Evolutionary conservation across 2,113 vertebrate genomes (phyloP), one percentile per base, ranked within the genome.

Genomic region (Ramphastos sulfuratus): DNA sequence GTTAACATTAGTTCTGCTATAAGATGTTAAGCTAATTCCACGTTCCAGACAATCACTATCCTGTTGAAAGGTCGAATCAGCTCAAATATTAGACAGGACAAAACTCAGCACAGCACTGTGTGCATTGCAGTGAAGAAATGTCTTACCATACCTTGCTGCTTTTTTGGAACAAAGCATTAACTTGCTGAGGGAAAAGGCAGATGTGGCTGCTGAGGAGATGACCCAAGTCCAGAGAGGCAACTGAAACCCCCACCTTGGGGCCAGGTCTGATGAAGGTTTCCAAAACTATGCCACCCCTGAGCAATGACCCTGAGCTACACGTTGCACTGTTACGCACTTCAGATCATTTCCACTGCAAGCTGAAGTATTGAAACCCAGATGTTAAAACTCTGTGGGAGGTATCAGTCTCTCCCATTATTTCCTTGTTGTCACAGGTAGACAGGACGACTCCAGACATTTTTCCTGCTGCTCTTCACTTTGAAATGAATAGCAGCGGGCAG

Each of bases 1-100:
- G 70, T 81, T 95, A 77, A 87, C 56, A 58, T 85, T 69, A 73
- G 35, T 42, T 85, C 46, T 81, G 28, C 89, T 87, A 59, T 27
- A 80, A 89, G 63, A 59, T 84, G 79, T 93, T 89, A 89, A 91
- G 89, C 12, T 42, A 84, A 79, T 83, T 90, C 50, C 46, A 44
- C 65, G 8, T 31, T 95, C 92, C n/a, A 82, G 67, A 74, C 25
- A 37, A 67, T 48, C 5, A 5, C 54, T 83, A 64, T 80, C 72
- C 64, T 74, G 72, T 58, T 87, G 84, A 93, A 87, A 91, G 84
- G 46, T 25, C 2, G 0, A 77, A 87, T 77, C 66, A 89, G 60
- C 72, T 92, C 81, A 70, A 6, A 74, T 85, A 54, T 88, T 77
- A 87, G 70, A 55, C 73, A 66, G 48, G 55, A 92, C 37, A 82